phyloP scores from a whole-genome alignment of 2,113 vertebrate genomes.

The Microtus pennsylvanicus region DNA sequence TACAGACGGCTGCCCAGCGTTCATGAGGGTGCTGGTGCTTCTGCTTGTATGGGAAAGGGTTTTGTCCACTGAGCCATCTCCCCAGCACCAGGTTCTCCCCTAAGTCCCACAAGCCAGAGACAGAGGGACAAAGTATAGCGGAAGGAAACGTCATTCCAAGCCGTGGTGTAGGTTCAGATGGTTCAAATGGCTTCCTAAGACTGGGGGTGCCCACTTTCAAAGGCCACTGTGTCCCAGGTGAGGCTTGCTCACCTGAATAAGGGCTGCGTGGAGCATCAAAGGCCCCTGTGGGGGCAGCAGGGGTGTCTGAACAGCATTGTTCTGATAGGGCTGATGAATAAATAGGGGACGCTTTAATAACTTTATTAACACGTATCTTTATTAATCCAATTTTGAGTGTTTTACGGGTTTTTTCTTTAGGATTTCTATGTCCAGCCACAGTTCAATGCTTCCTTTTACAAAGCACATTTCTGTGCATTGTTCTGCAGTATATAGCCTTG shows the following conservation, averaged over 20 bases:
- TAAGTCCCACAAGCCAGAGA: not conserved
- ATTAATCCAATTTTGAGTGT: not conserved
- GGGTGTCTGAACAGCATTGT: not conserved
- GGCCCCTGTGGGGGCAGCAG: not conserved
- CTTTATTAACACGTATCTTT: not conserved
- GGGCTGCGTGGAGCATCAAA: not conserved
- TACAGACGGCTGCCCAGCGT: not conserved
- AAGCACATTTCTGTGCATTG: conserved; percentile 15
- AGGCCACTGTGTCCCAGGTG: not conserved
- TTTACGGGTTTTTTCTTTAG: not conserved
- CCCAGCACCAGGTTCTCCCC: not conserved
- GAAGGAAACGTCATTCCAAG: not conserved
- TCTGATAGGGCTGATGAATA: not conserved
- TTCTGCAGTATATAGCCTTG: not conserved
- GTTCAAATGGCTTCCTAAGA: not conserved
- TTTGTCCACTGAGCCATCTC: not conserved
- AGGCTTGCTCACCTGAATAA: not conserved
- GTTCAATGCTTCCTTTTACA: conserved; percentile 37
- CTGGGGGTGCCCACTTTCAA: not conserved
- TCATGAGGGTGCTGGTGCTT: not conserved
- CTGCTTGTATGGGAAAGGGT: not conserved
- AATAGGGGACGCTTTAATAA: not conserved
- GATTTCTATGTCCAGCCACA: not conserved
- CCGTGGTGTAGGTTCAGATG: not conserved
- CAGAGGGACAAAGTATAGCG: not conserved